Evolutionary conservation across 2,888 invertebrate genomes (phyloP).

Genomic region (Calephelis perditalis): DNA sequence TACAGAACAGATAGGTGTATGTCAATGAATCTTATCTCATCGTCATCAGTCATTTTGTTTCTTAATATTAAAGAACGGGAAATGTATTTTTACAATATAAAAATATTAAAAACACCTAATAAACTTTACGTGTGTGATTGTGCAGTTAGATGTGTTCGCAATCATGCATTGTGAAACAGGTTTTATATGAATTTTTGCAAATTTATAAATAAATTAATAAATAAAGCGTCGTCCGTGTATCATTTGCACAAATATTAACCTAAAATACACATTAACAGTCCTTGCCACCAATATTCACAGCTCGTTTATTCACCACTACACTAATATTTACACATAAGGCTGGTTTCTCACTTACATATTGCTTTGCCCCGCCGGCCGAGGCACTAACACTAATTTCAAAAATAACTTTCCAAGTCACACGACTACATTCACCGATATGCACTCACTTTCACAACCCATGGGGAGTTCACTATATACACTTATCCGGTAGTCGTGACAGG

Average conservation of each 20-base stretch:
- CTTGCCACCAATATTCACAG: constrained; percentile 57
- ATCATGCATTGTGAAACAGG: constrained; percentile 7
- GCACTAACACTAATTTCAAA: constrained; percentile 37
- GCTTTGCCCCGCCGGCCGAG: constrained; percentile 34
- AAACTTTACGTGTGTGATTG: too few species aligned
- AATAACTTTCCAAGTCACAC: constrained; percentile 35
- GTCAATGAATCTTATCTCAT: too few species aligned
- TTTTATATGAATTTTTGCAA: constrained; percentile 9
- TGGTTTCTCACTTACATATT: constrained; percentile 52
- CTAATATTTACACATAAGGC: constrained; percentile 74
- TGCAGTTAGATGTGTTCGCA: neutral
- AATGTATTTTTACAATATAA: too few species aligned
- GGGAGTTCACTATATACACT: constrained; percentile 20
- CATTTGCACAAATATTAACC: constrained; percentile 55
- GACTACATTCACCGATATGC: constrained; percentile 25
- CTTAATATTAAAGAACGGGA: too few species aligned
- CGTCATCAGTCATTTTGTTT: too few species aligned
- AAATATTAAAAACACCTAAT: too few species aligned
- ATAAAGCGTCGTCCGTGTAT: constrained; percentile 41
- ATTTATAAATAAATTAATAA: constrained; percentile 11
- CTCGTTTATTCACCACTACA: constrained; percentile 45
- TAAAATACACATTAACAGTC: constrained; percentile 45
- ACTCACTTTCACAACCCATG: constrained; percentile 20
- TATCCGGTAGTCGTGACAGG: constrained; percentile 32
- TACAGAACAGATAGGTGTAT: too few species aligned